phyloP scores from a whole-genome alignment of 2,888 invertebrate species.

The Uropetala carovei region DNA sequence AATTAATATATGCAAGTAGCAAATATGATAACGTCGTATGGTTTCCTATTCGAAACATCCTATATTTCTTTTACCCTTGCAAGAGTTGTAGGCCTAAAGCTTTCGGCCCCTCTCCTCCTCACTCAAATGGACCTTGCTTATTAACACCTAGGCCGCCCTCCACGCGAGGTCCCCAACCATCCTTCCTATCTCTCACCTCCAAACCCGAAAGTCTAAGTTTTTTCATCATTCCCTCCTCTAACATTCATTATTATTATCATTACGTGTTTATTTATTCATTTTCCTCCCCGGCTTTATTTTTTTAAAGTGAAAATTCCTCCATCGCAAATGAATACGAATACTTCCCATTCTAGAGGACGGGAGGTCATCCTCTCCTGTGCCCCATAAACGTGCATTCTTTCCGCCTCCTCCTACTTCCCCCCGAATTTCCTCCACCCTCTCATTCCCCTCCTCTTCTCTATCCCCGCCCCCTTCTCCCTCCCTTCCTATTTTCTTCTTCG shows the following conservation, averaged over 20 bases:
- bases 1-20: no score
- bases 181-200: neutral
- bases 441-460: slow-evolving; percentile 18
- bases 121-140: slow-evolving; percentile 9
- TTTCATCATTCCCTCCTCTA: slow-evolving; percentile 61
- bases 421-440: neutral
- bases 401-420: neutral
- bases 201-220: slow-evolving; percentile 41
- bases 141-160: slow-evolving; percentile 27
- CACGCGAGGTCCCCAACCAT: neutral
- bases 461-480: neutral
- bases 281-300: slow-evolving; percentile 35
- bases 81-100: no score
- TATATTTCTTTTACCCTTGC: no score
- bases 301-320: slow-evolving; percentile 63
- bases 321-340: slow-evolving; percentile 60
- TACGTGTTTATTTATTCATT: slow-evolving; percentile 53
- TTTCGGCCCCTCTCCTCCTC: no score
- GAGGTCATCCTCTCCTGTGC: slow-evolving; percentile 22
- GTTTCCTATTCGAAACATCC: no score
- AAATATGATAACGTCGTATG: no score
- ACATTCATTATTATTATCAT: slow-evolving; percentile 61
- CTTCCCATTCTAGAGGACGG: slow-evolving; percentile 39
- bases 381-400: slow-evolving; percentile 27
- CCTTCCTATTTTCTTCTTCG: neutral